phyloP scores from a whole-genome alignment of 2,888 invertebrate genomes.

The Metellina segmentata region DNA sequence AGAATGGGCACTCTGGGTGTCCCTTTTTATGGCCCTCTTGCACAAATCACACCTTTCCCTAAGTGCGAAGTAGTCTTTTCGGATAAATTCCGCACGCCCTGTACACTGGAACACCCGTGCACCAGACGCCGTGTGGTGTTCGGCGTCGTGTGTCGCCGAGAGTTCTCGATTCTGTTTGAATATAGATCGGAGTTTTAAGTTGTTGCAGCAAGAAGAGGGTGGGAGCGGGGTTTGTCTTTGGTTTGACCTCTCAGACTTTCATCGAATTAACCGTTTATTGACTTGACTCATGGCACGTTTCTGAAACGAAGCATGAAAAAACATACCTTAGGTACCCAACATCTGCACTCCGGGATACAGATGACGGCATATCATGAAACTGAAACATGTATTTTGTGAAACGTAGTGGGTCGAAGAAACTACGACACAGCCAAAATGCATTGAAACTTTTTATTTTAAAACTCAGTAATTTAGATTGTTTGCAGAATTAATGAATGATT shows the following conservation, averaged over 20 bases:
- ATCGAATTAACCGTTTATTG: background rate
- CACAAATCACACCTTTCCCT: constrained; percentile 10
- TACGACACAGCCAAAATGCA: no score
- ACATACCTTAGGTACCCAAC: no score
- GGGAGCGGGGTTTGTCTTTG: background rate
- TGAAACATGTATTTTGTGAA: no score
- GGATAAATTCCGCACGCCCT: background rate
- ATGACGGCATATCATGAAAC: no score
- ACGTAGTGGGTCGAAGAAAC: no score
- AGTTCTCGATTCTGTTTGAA: background rate
- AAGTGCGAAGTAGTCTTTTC: constrained; percentile 36
- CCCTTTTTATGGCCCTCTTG: constrained; percentile 28
- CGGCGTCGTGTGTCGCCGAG: no score
- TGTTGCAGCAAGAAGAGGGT: background rate
- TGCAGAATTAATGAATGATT: no score
- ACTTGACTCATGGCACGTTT: background rate
- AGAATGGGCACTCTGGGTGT: constrained; percentile 10
- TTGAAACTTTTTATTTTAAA: no score
- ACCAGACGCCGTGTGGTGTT: background rate
- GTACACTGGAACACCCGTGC: constrained; percentile 33
- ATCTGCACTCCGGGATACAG: no score
- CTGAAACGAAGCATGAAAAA: no score
- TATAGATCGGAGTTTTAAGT: background rate
- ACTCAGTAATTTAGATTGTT: no score
- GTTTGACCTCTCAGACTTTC: background rate